phyloP scores from a whole-genome alignment of 2,888 invertebrate genomes.

The Lepidocyrtinus sp. region DNA sequence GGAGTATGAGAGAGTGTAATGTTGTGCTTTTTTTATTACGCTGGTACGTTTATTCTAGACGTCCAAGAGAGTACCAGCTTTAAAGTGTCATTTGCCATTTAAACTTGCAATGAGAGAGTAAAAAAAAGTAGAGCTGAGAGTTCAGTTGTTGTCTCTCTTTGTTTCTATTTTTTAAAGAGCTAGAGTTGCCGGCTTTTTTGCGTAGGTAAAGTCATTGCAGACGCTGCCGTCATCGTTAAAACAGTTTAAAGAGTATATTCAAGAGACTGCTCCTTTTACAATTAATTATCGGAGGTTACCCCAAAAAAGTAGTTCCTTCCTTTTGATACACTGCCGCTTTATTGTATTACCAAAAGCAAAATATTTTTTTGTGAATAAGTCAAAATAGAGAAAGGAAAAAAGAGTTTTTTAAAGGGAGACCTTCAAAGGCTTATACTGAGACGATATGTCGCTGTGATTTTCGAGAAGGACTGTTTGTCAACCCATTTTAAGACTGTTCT shows the following conservation, averaged over 20 bases:
- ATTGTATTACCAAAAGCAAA: background rate
- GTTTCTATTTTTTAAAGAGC: slow-evolving; percentile 12
- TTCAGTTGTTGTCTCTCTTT: background rate
- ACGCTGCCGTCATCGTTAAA: slow-evolving; percentile 13
- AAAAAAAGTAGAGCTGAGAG: slow-evolving; percentile 29
- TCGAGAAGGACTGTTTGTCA: background rate
- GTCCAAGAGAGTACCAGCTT: slow-evolving; percentile 1
- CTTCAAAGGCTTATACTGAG: background rate
- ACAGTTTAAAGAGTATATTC: slow-evolving; percentile 9
- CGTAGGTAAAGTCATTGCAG: slow-evolving; percentile 5
- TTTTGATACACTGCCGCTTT: slow-evolving; percentile 1
- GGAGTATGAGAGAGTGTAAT: background rate
- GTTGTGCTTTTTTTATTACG: background rate
- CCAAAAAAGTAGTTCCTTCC: background rate
- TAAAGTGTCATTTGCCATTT: slow-evolving; percentile 57
- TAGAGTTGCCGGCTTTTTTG: slow-evolving; percentile 1
- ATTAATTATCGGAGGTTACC: slow-evolving; percentile 11
- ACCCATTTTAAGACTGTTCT: background rate
- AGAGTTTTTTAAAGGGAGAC: too few species aligned
- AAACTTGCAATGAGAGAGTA: slow-evolving; percentile 53
- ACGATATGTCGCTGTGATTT: slow-evolving; percentile 1
- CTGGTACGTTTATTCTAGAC: slow-evolving; percentile 6
- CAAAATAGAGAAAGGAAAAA: background rate
- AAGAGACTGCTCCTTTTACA: background rate
- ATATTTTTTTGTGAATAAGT: background rate